These are phyloP conservation scores for Oryzaephilus surinamensis DNA, from an alignment of 1,140 invertebrate genomes.

Conservation along the genomic window DNA sequence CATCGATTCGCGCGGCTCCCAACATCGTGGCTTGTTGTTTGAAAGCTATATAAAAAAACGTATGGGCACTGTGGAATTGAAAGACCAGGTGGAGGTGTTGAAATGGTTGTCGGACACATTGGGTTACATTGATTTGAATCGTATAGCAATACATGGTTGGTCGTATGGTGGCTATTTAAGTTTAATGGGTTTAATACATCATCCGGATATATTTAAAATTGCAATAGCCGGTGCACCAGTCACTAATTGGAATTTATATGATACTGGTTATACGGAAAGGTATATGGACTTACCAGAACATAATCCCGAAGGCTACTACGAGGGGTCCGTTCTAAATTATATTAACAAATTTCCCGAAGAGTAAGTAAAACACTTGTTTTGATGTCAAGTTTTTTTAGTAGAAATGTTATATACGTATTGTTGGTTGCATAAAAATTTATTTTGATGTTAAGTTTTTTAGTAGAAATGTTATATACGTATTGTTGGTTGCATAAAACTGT, in stretches of 20 bases:
- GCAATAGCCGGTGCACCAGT: slow-evolving; percentile 95
- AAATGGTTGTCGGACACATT: slow-evolving; percentile 73
- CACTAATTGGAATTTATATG: slow-evolving; percentile 87
- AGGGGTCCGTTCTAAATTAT: slow-evolving; percentile 66
- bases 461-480: neutral
- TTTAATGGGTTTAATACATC: slow-evolving; percentile 73
- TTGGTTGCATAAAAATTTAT: too few relatives aligned
- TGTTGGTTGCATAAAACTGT: neutral
- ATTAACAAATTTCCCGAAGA: slow-evolving; percentile 84
- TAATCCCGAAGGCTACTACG: slow-evolving; percentile 68
- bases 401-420: neutral
- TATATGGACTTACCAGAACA: slow-evolving; percentile 90
- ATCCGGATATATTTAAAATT: slow-evolving; percentile 75
- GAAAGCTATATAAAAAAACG: slow-evolving; percentile 79
- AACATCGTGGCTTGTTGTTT: slow-evolving; percentile 83
- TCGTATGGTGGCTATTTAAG: slow-evolving; percentile 89
- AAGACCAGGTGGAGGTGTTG: slow-evolving; percentile 93
- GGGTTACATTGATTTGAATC: slow-evolving; percentile 80
- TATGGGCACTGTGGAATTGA: slow-evolving; percentile 92
- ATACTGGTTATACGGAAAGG: slow-evolving; percentile 92
- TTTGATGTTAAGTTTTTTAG: too few relatives aligned
- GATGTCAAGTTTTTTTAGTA: neutral
- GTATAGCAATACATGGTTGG: slow-evolving; percentile 96
- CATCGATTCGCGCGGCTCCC: slow-evolving; percentile 90
- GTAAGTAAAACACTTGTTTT: too few relatives aligned